Evolutionary conservation across 2,113 vertebrate genomes (phyloP), one percentile per base, ranked within the genome.

Genomic region (Sakesphorus luctuosus): DNA sequence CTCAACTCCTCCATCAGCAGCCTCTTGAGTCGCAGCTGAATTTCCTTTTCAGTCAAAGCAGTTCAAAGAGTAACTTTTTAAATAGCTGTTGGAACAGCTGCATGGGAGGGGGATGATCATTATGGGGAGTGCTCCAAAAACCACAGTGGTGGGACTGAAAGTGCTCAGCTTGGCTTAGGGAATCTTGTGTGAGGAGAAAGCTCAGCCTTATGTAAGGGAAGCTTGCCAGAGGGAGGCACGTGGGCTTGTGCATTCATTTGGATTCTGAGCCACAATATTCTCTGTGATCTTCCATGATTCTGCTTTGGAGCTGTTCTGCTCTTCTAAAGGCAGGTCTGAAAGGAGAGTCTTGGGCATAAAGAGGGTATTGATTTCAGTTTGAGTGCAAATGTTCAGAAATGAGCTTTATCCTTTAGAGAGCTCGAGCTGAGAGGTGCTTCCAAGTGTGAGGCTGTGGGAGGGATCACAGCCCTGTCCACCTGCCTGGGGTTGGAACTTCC

Each of bases 1-100:
- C 82, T 91, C 87, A 90, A 28, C 62, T 76, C 76, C 79, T 80
- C 59, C 90, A 61, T 65, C 81, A 52, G 73, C 74, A 87, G 89
- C 19, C 62, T 44, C 11, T 20, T 3, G 74, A 71, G 35, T 71
- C 1, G 73, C 93, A 75, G 87, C 50, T 59, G 86, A 91, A 33
- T 88, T 89, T 52, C 73, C 69, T 73, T 74, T 26, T 63, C 47
- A n/a, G 87, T 18, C 44, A 19, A 47, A 75, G 90, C 52, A 35
- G 7, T 23, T 40, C n/a, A 59, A 59, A 66, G 53, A 91, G 44
- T 43, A 61, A 21, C 61, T 86, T 76, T 52, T 80, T 3, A 49
- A 86, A 63, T 63, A 90, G 43, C 88, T 89, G 84, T 31, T 63
- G 31, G 63, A 52, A 24, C 40, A 56, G 84, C 50, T 58, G 78